These are phyloP conservation scores for Anoura caudifer DNA, from an alignment of 2,113 vertebrate genomes.

Conservation along the genomic window DNA sequence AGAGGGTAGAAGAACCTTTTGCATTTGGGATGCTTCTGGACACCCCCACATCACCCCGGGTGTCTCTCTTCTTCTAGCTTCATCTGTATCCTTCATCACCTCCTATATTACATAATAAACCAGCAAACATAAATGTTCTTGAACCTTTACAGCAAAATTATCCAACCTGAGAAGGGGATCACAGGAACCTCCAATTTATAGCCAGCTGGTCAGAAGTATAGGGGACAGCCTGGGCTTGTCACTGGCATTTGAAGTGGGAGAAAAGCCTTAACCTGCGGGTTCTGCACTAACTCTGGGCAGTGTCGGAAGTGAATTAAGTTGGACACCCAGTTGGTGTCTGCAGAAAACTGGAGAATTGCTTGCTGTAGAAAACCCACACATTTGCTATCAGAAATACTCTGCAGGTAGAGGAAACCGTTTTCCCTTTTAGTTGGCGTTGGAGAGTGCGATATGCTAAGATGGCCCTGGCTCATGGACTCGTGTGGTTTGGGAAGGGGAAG, in stretches of 20 bases:
- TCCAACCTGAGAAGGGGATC: neutral
- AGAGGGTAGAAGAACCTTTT: neutral
- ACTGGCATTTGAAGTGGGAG: neutral
- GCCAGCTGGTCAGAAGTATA: neutral
- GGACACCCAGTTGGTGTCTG: neutral
- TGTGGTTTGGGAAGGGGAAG: slow-evolving; percentile 30
- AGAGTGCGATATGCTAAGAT: neutral
- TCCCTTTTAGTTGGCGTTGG: neutral
- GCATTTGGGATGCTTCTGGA: neutral
- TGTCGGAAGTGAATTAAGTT: neutral
- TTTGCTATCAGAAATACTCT: neutral
- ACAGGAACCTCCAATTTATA: neutral
- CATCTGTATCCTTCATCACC: neutral
- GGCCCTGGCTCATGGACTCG: neutral
- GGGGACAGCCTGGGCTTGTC: neutral
- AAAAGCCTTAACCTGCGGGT: neutral
- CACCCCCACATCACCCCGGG: neutral
- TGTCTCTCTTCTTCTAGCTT: neutral
- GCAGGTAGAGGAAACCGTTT: neutral
- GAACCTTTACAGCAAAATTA: neutral
- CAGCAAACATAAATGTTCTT: neutral
- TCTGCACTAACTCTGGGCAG: neutral
- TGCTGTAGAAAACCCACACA: neutral
- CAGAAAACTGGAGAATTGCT: neutral
- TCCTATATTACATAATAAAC: neutral